Base-by-base conservation (phyloP, 2,113 vertebrate genomes). In the Melanocharis versteri region DNA sequence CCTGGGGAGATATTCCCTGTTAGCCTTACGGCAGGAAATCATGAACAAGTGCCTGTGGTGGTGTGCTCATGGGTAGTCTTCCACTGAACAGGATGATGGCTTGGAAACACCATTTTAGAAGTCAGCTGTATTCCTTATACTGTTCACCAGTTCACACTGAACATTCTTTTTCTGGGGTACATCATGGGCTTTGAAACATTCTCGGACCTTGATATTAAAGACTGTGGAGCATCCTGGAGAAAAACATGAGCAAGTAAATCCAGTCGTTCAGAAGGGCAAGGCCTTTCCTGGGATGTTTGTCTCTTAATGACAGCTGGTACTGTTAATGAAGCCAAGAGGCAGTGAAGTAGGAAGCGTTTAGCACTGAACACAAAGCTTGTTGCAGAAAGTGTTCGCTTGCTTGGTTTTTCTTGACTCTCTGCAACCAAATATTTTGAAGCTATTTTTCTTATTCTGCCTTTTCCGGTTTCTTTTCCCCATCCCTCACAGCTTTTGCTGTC, bases 31-130 rank as follows among this genome's bases (percentile, higher is more conserved):
- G 14, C 44, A 58, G 48, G 57, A 71, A 69, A 88, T 33, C 17
- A 17, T 1, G 7, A 56, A 21, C 26, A 39, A 47, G 30, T 5
- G 17, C 53, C 30, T 2, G 1, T 17, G n/a, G 64, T 15, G 5
- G 3, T 48, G 23, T 21, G 47, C 70, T 73, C 7, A 0, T 12
- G 16, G 22, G 27, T 5, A 84, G 31, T 30, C 35, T 77, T 93
- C 27, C 66, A 44, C 73, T n/a, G 45, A 93, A 70, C 28, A 89
- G 47, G n/a, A 83, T 0, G 0, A 45, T 1, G 1, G 28, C 26
- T 66, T 80, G 19, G 16, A 86, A 91, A 75, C 14, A 28, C 9
- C 13, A 0, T 10, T 70, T 39, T 15, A n/a, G 28, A 33, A 31
- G 11, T n/a, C 60, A 60, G 30, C 27, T 60, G 1, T 33, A 23